Percentiles rank a stretch among this genome's conserved stretches.
Conservation (phyloP, 2,888 invertebrate species). For the Rhimphoctona megacephalus region DNA sequence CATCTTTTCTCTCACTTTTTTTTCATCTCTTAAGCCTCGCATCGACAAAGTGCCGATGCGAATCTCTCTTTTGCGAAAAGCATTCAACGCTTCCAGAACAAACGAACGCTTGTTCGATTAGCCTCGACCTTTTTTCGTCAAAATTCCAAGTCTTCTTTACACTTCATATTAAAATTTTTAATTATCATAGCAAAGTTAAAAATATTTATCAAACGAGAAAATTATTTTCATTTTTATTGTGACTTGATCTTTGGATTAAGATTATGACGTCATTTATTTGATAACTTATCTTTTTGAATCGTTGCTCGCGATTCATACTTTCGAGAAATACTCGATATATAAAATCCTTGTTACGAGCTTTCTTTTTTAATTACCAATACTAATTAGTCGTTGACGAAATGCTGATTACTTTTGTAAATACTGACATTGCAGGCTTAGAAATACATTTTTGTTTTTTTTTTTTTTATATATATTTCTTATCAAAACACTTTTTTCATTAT, state of each 20-base stretch:
- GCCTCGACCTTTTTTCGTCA: not conserved
- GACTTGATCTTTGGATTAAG: slow-evolving; percentile 38
- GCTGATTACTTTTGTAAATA: not conserved
- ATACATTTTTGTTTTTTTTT: too few relatives aligned
- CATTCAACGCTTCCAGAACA: slow-evolving; percentile 5
- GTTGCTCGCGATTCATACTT: not conserved
- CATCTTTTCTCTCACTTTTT: slow-evolving; percentile 22
- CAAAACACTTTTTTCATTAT: not conserved
- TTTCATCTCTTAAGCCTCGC: slow-evolving; percentile 7
- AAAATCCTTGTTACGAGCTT: not conserved
- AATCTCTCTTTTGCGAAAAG: slow-evolving; percentile 44
- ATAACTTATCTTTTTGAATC: slow-evolving; percentile 50
- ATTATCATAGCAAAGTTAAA: not conserved
- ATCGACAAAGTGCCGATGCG: slow-evolving; percentile 2
- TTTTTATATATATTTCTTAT: not conserved
- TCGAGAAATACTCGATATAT: slow-evolving; percentile 1
- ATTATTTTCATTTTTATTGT: slow-evolving; percentile 8
- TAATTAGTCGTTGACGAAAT: not conserved
- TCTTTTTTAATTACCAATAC: not conserved
- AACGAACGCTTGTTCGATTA: slow-evolving; percentile 16
- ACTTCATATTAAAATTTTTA: not conserved
- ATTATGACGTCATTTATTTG: slow-evolving; percentile 19
- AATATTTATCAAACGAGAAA: not conserved
- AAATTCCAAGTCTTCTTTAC: not conserved
- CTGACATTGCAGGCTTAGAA: not conserved